These are phyloP conservation scores for Phenganax subtilis DNA, from an alignment of 92 coral and sea anemone species.

Conservation along the genomic window DNA sequence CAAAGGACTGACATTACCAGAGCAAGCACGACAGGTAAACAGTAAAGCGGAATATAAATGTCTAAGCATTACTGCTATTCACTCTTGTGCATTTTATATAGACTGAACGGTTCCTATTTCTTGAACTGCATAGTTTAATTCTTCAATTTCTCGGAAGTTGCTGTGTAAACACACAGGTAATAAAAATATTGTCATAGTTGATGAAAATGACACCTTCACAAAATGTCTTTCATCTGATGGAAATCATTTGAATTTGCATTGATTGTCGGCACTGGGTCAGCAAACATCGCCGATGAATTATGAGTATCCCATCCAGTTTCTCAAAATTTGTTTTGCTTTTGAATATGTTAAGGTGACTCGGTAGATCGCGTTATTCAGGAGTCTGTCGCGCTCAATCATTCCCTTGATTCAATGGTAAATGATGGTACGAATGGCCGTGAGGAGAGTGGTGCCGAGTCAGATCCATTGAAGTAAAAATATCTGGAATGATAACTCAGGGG, in stretches of 20 bases:
- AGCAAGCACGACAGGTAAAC: slow-evolving; percentile 84
- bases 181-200: background rate
- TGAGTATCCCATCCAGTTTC: too few relatives aligned
- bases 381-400: slow-evolving; percentile 83
- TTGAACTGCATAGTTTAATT: slow-evolving; percentile 21
- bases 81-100: background rate
- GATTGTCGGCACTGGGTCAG: too few relatives aligned
- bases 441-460: slow-evolving; percentile 41
- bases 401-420: slow-evolving; percentile 52
- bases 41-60: too few relatives aligned
- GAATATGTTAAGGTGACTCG: slow-evolving; percentile 4
- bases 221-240: too few relatives aligned
- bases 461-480: too few relatives aligned
- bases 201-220: background rate
- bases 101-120: slow-evolving; percentile 12
- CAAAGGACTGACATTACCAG: slow-evolving; percentile 59
- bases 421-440: slow-evolving; percentile 32
- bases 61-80: background rate
- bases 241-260: too few relatives aligned
- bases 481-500: too few relatives aligned
- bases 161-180: slow-evolving; percentile 55
- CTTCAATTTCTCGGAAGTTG: slow-evolving; percentile 13
- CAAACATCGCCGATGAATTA: too few relatives aligned
- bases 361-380: slow-evolving; percentile 77
- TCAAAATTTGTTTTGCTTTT: background rate